These are phyloP conservation scores for Sternotherus odoratus DNA, from an alignment of 2,797 vertebrate genomes.

Conservation along the genomic window DNA sequence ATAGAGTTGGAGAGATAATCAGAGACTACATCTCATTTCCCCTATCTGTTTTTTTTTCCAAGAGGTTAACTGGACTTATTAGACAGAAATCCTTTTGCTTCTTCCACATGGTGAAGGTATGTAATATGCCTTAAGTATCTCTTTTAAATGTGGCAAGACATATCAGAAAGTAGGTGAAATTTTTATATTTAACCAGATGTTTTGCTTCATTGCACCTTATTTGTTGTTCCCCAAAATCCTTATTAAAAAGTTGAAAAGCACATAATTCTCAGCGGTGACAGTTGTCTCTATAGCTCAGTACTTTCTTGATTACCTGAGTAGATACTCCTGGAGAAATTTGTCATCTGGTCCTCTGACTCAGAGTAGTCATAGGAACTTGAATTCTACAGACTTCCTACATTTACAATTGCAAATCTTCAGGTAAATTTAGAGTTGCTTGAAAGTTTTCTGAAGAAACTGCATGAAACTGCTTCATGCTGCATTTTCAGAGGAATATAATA, in stretches of 20 bases:
- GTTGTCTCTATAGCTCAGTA: neutral
- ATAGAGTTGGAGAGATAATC: accelerated
- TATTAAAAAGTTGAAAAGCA: neutral
- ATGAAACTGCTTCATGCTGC: neutral
- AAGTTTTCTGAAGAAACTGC: neutral
- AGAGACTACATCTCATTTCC: too few relatives aligned
- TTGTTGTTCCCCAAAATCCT: neutral
- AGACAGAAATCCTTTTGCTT: neutral
- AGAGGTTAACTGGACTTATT: neutral
- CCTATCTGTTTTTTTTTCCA: neutral
- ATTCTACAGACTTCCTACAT: neutral
- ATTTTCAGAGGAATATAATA: neutral
- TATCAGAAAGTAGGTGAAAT: neutral
- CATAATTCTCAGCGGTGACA: accelerated
- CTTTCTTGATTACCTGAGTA: neutral
- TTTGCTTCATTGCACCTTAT: neutral
- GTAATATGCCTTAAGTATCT: neutral
- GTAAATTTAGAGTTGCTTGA: neutral
- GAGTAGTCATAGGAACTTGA: neutral
- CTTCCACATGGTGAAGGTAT: neutral
- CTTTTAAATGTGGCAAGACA: neutral
- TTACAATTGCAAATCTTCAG: neutral
- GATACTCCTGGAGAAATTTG: neutral
- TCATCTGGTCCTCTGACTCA: neutral
- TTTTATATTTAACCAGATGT: neutral